Evolutionary conservation across 2,888 invertebrate species (phyloP).

Genomic region (Drosophila recens): DNA sequence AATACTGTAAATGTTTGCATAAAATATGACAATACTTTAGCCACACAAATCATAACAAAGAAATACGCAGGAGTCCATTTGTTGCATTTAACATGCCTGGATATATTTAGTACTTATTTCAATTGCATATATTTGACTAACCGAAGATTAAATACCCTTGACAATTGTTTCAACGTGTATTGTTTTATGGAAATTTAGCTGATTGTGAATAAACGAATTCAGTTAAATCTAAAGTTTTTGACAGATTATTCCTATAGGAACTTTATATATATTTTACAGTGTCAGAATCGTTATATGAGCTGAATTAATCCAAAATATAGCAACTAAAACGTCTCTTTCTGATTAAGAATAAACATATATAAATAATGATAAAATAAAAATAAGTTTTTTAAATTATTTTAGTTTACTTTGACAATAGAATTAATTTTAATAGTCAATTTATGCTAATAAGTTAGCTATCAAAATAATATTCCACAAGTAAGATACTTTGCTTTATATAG

Average conservation of each 20-base stretch:
- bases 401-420: neutral
- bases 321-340: no score
- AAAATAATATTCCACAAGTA: neutral
- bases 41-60: neutral
- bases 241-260: neutral
- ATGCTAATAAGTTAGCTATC: no score
- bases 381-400: neutral
- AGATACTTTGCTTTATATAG: neutral
- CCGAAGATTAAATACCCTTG: neutral
- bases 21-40: neutral
- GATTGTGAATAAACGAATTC: neutral
- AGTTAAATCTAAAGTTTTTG: neutral
- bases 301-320: no score
- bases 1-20: neutral
- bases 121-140: neutral
- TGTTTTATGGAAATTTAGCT: no score
- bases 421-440: neutral
- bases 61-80: neutral
- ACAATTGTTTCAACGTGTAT: neutral
- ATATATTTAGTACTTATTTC: constrained; percentile 1
- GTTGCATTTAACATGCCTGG: neutral
- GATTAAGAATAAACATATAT: neutral
- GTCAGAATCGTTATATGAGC: no score
- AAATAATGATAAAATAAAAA: neutral
- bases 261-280: neutral